Evolutionary conservation across 2,797 vertebrate species (phyloP).

Genomic region (Nyctalus aviator): DNA sequence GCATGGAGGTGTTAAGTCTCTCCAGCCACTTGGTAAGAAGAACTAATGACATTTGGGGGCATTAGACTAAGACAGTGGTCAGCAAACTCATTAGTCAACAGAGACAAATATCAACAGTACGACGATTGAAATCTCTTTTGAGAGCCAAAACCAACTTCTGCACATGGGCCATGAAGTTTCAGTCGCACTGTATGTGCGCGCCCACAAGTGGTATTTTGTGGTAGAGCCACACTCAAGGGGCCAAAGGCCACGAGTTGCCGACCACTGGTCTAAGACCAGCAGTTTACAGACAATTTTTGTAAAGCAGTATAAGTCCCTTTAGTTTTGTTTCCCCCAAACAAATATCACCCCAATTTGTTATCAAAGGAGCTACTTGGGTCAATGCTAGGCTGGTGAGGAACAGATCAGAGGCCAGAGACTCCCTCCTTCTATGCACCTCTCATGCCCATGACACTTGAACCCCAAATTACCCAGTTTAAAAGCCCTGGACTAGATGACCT

Average conservation of each 20-base stretch:
- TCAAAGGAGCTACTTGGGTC: background rate
- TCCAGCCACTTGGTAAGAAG: background rate
- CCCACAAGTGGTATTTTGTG: too few species aligned
- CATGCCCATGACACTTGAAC: background rate
- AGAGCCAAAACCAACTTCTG: too few species aligned
- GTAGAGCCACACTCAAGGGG: too few species aligned
- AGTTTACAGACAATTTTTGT: background rate
- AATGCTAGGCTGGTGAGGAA: background rate
- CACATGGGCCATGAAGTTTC: too few species aligned
- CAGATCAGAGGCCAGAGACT: background rate
- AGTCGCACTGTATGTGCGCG: too few species aligned
- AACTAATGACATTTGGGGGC: background rate
- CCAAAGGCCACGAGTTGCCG: too few species aligned
- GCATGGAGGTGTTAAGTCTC: background rate
- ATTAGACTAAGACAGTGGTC: background rate
- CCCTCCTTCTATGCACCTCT: background rate
- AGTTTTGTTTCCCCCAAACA: background rate
- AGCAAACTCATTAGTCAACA: too few species aligned
- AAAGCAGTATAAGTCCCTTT: background rate
- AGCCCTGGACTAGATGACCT: background rate
- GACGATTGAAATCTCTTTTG: too few species aligned
- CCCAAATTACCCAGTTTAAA: background rate
- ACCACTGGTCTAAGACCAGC: background rate
- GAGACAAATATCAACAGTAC: too few species aligned
- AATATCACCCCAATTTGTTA: background rate